These are phyloP conservation scores for Myotis lucifugus DNA, from an alignment of 2,113 vertebrate species.

Conservation along the genomic window DNA sequence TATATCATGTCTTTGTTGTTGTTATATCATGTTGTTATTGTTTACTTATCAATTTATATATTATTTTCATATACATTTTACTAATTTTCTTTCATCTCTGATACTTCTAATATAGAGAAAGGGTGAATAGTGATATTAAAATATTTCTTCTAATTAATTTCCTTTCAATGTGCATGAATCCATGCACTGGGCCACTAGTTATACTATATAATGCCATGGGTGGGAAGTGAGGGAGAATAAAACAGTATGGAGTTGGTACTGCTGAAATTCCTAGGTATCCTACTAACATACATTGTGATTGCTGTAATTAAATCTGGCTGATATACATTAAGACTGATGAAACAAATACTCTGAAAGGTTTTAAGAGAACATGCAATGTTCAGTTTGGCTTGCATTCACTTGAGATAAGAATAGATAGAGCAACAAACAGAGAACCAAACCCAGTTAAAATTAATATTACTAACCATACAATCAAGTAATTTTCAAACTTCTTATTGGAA, in stretches of 20 bases:
- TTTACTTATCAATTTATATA: no score
- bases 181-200: no score
- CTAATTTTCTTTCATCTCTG: no score
- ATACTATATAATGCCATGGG: not conserved
- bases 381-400: not conserved
- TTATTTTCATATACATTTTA: no score
- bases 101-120: no score
- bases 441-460: not conserved
- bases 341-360: constrained; percentile 48
- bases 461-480: not conserved
- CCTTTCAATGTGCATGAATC: no score
- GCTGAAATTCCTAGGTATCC: not conserved
- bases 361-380: constrained; percentile 33
- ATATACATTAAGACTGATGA: not conserved
- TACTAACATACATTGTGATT: not conserved
- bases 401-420: constrained; percentile 43
- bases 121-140: no score
- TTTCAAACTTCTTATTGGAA: constrained; percentile 43
- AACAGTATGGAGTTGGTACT: not conserved
- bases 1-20: no score
- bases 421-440: constrained; percentile 26
- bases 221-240: accelerated
- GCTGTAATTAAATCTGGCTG: constrained; percentile 31
- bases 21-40: no score
- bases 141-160: no score